Evolutionary conservation across 2,888 invertebrate species (phyloP), one percentile per base, ranked within the genome.

Genomic region (Oasisia sp.): DNA sequence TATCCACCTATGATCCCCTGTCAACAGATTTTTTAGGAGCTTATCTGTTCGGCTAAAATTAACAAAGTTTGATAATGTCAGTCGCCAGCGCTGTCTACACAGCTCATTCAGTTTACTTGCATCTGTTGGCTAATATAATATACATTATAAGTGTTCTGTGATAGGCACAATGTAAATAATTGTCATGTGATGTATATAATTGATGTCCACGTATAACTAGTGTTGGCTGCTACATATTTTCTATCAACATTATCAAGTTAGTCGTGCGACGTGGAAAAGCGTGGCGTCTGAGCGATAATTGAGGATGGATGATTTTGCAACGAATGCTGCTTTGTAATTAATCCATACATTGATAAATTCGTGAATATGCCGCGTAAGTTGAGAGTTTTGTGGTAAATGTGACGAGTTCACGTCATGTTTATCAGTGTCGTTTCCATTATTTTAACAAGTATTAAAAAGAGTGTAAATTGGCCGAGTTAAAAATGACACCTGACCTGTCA

Each of bases 181-280:
- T 19, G 19, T 74, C 74, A n/a, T 19, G 19, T 74, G 5, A n/a
- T 74, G 5, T 2, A 4, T 74, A 74, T 74, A n/a, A 74, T 74
- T 74, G 74, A 74, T 27, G 7, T 19, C 3, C 74, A 74, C 27
- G 19, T 74, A 74, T 27, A 19, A 27, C 27, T 74, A 74, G 19
- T 74, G 27, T 74, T 74, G 74, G 74, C 27, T 74, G 74, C 14
- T 27, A 74, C 74, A 27, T 0, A 27, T 2, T 14, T 74, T 74
- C 27, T 74, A n/a, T n/a, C 7, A 27, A 27, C 27, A 74, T 74
- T 74, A 27, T 19, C 74, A 74, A 74, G 74, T 5, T 74, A 27
- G 74, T 74, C 74, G n/a, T 74, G 50, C 50, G 50, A 74, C 74
- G n/a, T 74, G n/a, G 74, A 27, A 74, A 74, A 74, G 74, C 74